These are phyloP conservation scores for Clavelina lepadiformis DNA, from an alignment of 23 tunicate genomes.

Conservation along the genomic window DNA sequence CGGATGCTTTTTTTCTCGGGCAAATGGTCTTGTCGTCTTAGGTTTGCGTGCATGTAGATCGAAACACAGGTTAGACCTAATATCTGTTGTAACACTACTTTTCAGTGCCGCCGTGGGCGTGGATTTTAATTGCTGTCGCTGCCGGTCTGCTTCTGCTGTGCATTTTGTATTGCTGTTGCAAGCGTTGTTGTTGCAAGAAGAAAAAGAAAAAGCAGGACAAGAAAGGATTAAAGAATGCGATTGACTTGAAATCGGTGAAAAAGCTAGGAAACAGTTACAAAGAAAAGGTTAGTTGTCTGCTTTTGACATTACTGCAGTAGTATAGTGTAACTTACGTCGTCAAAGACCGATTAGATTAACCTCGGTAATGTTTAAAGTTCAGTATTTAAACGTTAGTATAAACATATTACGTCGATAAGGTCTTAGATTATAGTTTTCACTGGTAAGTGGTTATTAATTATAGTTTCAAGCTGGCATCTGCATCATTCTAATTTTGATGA, in stretches of 20 bases:
- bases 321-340: too few relatives aligned
- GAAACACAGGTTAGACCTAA: too few relatives aligned
- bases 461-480: too few relatives aligned
- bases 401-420: too few relatives aligned
- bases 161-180: conserved; percentile 85
- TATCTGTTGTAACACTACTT: too few relatives aligned
- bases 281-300: conserved; percentile 50
- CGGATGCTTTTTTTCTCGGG: not conserved
- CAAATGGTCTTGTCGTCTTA: not conserved
- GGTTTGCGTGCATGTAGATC: not conserved
- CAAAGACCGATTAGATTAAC: too few relatives aligned
- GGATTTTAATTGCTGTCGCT: conserved; percentile 90
- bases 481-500: too few relatives aligned
- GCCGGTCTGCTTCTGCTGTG: conserved; percentile 77
- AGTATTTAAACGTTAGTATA: too few relatives aligned
- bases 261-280: conserved; percentile 74
- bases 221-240: conserved; percentile 88
- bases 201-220: conserved; percentile 86
- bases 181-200: conserved; percentile 84
- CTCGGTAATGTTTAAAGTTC: too few relatives aligned
- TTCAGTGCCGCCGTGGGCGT: conserved; percentile 85
- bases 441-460: too few relatives aligned
- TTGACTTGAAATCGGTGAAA: conserved; percentile 66
- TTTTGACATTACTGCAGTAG: too few relatives aligned
- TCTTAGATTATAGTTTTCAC: too few relatives aligned